Evolutionary conservation across 2,888 invertebrate genomes (phyloP), one percentile per base, ranked within the genome.

Genomic region (Resseliella maxima): DNA sequence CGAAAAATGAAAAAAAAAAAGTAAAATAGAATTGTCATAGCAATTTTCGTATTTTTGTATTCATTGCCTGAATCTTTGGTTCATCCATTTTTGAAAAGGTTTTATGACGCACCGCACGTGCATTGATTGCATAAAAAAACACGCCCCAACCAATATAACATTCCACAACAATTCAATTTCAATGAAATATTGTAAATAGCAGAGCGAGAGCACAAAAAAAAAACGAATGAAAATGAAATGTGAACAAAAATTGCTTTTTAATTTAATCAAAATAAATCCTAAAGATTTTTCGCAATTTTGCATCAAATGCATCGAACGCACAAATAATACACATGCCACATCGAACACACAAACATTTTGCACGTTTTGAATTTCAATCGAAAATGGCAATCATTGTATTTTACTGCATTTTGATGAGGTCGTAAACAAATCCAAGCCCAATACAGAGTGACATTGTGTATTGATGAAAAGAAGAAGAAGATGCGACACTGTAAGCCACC

Each of bases 211-310:
- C 12, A 50, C 6, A 50, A 50, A 2, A 2, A 21, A 50, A 15
- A 18, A 21, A 50, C 18, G 50, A 50, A 50, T 21, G 15, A 24
- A 24, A 27, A 59, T 12, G 27, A 5, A 59, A 18, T 2, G 27
- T 24, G 27, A 59, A 24, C 18, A 59, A 59, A 27, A 59, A 59
- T 59, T 59, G 59, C 27, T 59, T 59, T 59, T 59, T 59, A 59
- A 59, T 59, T 59, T 59, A 59, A 59, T 59, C 59, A 59, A 59
- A 59, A 59, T 59, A 59, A 59, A 59, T 59, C 50, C 59, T 8
- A 59, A 24, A n/a, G 59, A 59, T 59, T 59, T 59, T n/a, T 24
- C 10, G 24, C 18, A 24, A 24, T 59, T 5, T 15, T n/a, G 15
- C 5, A 24, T 5, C 27, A 18, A 5, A 12, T 59, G 59, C 59